Evolutionary conservation across 2,113 vertebrate species (phyloP).

Genomic region (western clawed frog (Xenopus tropicalis)): UCB_Xtro_10.0 CM004450.2:40541501-40542000

Average conservation of each 20-base stretch:
- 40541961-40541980: too few relatives aligned
- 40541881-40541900: not conserved
- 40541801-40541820: not conserved
- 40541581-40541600: constrained; percentile 4
- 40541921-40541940: not conserved
- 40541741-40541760: not conserved
- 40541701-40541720: not conserved
- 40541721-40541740: not conserved
- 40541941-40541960: too few relatives aligned
- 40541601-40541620: not conserved
- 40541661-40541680: not conserved
- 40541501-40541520: constrained; percentile 4
- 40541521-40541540: not conserved
- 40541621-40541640: not conserved
- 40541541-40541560: not conserved
- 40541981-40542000: too few relatives aligned
- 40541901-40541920: not conserved
- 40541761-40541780: not conserved
- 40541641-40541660: constrained; percentile 1
- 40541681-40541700: not conserved
- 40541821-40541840: not conserved
- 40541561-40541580: not conserved
- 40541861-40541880: not conserved
- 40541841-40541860: too few relatives aligned
- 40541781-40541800: not conserved